Conservation (phyloP, 2,888 invertebrate species). For the Eurytoma adleriae region DNA sequence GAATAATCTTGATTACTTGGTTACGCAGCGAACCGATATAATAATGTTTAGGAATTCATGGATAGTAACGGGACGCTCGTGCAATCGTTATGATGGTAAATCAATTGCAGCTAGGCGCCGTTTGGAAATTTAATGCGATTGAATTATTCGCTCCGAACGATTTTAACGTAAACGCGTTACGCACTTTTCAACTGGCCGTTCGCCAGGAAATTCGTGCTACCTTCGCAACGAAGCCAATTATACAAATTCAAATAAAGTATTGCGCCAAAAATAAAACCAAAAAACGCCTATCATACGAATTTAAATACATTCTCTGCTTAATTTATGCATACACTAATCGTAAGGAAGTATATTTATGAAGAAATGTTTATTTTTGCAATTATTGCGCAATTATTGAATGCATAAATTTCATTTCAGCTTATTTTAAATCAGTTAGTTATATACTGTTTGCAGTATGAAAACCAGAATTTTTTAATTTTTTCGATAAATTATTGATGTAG, state of each 20-base stretch:
- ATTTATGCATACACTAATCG: too few species aligned
- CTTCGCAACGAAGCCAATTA: conserved; percentile 37
- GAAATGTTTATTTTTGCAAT: too few species aligned
- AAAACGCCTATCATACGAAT: background rate
- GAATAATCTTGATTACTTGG: conserved; percentile 25
- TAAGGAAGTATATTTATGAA: too few species aligned
- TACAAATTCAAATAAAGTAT: background rate
- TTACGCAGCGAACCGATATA: conserved; percentile 22
- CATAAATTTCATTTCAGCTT: too few species aligned
- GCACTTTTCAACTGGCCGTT: conserved; percentile 58
- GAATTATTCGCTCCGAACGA: conserved; percentile 60
- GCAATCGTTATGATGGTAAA: conserved; percentile 55
- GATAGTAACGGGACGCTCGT: conserved; percentile 17
- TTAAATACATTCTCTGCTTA: background rate
- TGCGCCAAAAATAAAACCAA: background rate
- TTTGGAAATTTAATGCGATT: conserved; percentile 61
- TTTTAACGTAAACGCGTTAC: conserved; percentile 63
- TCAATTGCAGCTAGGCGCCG: conserved; percentile 62
- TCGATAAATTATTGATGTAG: too few species aligned
- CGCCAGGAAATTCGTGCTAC: conserved; percentile 32
- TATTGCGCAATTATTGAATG: too few species aligned
- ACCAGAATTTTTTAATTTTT: too few species aligned
- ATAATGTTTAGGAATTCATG: conserved; percentile 46
- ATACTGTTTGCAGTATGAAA: too few species aligned
- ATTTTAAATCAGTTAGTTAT: too few species aligned